Evolutionary conservation across 2,113 vertebrate genomes (phyloP).

Genomic region (Anoura caudifer): DNA sequence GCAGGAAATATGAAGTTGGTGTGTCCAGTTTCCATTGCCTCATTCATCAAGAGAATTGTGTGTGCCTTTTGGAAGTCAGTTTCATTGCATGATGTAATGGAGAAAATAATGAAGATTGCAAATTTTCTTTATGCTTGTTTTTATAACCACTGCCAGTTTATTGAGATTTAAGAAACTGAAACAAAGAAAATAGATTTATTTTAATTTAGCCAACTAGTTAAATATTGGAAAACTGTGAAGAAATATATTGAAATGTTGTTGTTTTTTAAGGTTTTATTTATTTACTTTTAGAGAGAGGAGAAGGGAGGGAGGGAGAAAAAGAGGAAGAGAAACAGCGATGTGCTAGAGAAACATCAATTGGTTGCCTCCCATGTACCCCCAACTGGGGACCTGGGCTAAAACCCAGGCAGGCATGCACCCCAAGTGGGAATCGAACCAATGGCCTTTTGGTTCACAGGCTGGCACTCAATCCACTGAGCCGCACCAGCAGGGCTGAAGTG

Average conservation of each 20-base stretch:
- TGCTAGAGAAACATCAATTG: too few relatives aligned
- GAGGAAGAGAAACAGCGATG: too few relatives aligned
- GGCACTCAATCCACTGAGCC: too few relatives aligned
- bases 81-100: conserved; percentile 42
- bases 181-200: conserved; percentile 6
- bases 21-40: conserved; percentile 28
- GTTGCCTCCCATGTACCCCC: too few relatives aligned
- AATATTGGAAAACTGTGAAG: background rate
- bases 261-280: too few relatives aligned
- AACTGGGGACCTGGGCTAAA: too few relatives aligned
- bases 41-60: conserved; percentile 20
- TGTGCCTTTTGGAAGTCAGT: conserved; percentile 32
- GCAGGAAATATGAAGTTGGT: background rate
- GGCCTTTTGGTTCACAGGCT: too few relatives aligned
- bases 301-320: too few relatives aligned
- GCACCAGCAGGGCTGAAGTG: background rate
- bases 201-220: conserved; percentile 11
- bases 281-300: too few relatives aligned
- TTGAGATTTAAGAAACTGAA: background rate
- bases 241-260: background rate
- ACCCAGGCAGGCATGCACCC: too few relatives aligned
- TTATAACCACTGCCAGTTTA: conserved; percentile 14
- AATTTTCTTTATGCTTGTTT: conserved; percentile 44
- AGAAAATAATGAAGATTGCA: conserved; percentile 45
- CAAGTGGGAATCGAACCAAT: too few relatives aligned